A percentile compares a stretch with the other conserved stretches of the same genome.
phyloP scores from a whole-genome alignment of 1,140 invertebrate genomes.

The Drosophila sp. region DNA sequence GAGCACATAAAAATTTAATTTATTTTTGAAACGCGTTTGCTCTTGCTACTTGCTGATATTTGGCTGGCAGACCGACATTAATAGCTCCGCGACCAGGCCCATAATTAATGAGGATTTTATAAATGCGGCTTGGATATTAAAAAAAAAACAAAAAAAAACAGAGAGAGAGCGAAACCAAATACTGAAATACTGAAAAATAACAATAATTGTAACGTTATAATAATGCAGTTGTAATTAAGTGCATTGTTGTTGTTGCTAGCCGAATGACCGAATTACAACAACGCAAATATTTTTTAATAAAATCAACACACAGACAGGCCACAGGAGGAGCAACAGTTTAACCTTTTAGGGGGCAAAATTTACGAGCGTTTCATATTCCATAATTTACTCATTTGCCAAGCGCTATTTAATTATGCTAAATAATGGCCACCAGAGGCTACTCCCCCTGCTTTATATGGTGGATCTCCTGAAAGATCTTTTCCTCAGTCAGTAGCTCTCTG shows the following conservation, averaged over 20 bases:
- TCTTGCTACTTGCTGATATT: constrained; percentile 30
- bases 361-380: constrained; percentile 49
- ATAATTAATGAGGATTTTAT: constrained; percentile 58
- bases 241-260: constrained; percentile 27
- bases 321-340: constrained; percentile 47
- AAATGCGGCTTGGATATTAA: constrained; percentile 43
- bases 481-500: no score
- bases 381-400: constrained; percentile 55
- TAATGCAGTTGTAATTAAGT: constrained; percentile 64
- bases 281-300: constrained; percentile 20
- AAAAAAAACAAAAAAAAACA: neutral
- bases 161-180: neutral
- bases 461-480: no score
- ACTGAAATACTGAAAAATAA: constrained; percentile 43
- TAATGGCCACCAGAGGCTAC: constrained; percentile 31
- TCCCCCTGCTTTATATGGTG: no score
- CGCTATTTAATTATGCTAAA: constrained; percentile 54
- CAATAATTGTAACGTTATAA: constrained; percentile 61
- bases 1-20: constrained; percentile 54
- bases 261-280: constrained; percentile 11
- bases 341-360: constrained; percentile 40
- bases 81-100: constrained; percentile 49
- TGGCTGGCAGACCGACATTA: constrained; percentile 41
- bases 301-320: constrained; percentile 43
- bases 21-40: constrained; percentile 43